Conservation (phyloP, 2,888 invertebrate species). For the Epicampocera succincta region DNA sequence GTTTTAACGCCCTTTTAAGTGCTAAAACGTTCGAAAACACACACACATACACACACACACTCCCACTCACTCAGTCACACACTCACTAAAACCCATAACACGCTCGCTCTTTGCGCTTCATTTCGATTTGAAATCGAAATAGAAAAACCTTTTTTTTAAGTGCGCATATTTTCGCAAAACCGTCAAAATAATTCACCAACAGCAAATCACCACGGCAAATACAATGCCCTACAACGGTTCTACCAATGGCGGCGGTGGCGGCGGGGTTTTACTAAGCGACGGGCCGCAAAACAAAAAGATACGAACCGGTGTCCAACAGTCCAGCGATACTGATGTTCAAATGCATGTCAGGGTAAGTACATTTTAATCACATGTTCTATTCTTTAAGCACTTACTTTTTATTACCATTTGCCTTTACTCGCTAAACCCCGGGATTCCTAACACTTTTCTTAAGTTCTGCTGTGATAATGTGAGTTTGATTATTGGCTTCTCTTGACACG, state of each 20-base stretch:
- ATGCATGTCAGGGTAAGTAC: constrained; percentile 80
- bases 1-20: constrained; percentile 24
- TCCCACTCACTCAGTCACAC: background rate
- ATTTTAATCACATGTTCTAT: background rate
- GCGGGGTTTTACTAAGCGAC: constrained; percentile 78
- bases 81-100: background rate
- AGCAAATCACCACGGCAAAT: constrained; percentile 76
- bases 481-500: constrained; percentile 32
- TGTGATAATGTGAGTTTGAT: constrained; percentile 31
- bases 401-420: background rate
- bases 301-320: constrained; percentile 81
- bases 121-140: constrained; percentile 52
- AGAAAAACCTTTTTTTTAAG: background rate
- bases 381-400: too few relatives aligned
- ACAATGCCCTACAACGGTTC: constrained; percentile 81
- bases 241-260: constrained; percentile 79
- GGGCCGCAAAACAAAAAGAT: constrained; percentile 82
- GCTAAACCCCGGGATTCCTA: background rate
- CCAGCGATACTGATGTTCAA: constrained; percentile 79
- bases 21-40: constrained; percentile 17
- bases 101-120: background rate
- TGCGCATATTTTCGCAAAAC: constrained; percentile 57
- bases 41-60: background rate
- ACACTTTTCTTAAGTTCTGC: background rate
- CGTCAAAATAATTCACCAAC: constrained; percentile 79